Percentiles rank a stretch among this genome's conserved stretches.
phyloP scores from a whole-genome alignment of 2,113 vertebrate genomes.

The Mugil cephalus region DNA sequence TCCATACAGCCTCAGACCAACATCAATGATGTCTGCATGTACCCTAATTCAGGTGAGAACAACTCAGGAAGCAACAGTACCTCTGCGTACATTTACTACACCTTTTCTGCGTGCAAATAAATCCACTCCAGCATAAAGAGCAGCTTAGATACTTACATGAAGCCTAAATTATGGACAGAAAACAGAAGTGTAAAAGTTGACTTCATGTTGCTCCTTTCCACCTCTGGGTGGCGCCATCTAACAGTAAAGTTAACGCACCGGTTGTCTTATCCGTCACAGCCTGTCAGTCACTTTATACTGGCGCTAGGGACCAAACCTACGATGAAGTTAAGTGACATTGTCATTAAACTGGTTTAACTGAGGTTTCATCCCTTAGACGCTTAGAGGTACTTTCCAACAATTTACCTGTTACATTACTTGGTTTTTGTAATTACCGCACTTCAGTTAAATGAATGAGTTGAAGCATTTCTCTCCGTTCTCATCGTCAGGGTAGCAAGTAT shows the following conservation, averaged over 20 bases:
- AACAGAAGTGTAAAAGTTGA: not conserved
- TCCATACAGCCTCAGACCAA: slow-evolving; percentile 92
- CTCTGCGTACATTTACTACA: not conserved
- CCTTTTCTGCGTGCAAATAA: not conserved
- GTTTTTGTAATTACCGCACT: not conserved
- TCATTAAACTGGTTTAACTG: not conserved
- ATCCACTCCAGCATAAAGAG: not conserved
- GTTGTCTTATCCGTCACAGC: not conserved
- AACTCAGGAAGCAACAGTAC: not conserved
- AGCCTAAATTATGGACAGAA: not conserved
- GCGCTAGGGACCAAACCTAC: not conserved
- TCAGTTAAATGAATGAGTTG: no score
- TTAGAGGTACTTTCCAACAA: not conserved
- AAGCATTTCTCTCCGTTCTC: no score
- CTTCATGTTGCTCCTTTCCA: not conserved
- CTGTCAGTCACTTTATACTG: not conserved
- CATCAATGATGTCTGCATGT: slow-evolving; percentile 95
- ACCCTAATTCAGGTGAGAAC: slow-evolving; percentile 91
- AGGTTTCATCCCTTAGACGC: not conserved
- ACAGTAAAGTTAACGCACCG: not conserved
- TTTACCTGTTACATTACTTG: no score
- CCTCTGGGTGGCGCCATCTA: slow-evolving; percentile 52
- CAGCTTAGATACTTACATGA: not conserved
- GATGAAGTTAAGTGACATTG: not conserved
- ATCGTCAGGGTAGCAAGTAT: no score